Base-by-base conservation (phyloP, 2,113 vertebrate genomes). In the Donacobius atricapilla region DNA sequence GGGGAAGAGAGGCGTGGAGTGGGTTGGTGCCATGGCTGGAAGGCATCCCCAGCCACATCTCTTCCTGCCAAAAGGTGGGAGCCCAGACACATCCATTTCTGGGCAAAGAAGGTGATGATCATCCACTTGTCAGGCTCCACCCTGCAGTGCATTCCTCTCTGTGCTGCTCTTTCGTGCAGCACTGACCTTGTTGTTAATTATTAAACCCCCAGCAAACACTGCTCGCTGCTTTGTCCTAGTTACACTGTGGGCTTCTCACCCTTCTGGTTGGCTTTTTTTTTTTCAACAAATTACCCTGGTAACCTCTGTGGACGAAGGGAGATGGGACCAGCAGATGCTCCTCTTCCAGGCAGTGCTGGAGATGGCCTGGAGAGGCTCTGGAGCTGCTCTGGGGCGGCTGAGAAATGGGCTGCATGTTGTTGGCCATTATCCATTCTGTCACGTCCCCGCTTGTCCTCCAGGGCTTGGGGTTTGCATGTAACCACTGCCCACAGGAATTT, bases 151-250 rank as follows among this genome's bases (percentile, higher is more conserved):
- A 31, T 87, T 83, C 87, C 47, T 53, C 40, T 45, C 48, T 21
- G 39, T 60, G 75, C 79, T 0, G 10, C 47, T 88, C 92, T 83
- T 86, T 48, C 21, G 4, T 50, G 80, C 83, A 40, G 71, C 1
- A 0, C 86, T 96, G 96, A 95, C 92, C 94, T 94, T 92, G 93
- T 88, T 93, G 95, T 96, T 96, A 96, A 96, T 96, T 94, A 96
- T 97, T 97, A 95, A 97, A 92, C 90, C 82, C 94, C 83, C 76
- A 71, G 93, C 90, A 97, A 96, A 95, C 92, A 84, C 64, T 30
- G 76, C 79, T 91, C 4, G 0, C 33, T 78, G 89, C 83, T 95
- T 71, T 84, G 92, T 58, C 93, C 96, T 90, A 94, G 79, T 88
- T 96, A 95, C 50, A 3, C 91, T 2, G 31, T 83, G 91, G 81